These are phyloP conservation scores for Nephrocerus scutellatus DNA, from an alignment of 2,888 invertebrate species.

Conservation along the genomic window DNA sequence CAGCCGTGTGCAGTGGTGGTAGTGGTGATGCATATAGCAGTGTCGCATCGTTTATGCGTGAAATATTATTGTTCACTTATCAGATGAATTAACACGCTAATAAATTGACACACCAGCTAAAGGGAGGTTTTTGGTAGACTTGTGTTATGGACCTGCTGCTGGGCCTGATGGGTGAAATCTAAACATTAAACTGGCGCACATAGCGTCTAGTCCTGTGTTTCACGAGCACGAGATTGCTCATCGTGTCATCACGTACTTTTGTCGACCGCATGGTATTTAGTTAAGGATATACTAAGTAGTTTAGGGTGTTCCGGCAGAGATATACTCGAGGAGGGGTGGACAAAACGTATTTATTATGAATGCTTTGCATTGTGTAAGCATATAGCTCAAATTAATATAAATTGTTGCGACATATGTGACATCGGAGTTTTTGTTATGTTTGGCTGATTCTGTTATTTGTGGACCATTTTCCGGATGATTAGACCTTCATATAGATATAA, in stretches of 20 bases:
- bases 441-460: not conserved
- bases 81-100: conserved; percentile 40
- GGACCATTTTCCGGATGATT: too few relatives aligned
- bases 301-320: too few relatives aligned
- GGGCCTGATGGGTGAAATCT: not conserved
- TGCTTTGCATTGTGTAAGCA: not conserved
- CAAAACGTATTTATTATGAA: too few relatives aligned
- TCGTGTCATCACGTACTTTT: too few relatives aligned
- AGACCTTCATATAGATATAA: too few relatives aligned
- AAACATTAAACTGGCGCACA: conserved; percentile 5
- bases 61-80: conserved; percentile 43
- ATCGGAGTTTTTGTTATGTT: conserved; percentile 25
- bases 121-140: not conserved
- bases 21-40: conserved; percentile 21
- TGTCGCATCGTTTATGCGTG: conserved; percentile 24
- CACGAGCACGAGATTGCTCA: too few relatives aligned
- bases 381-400: conserved; percentile 27
- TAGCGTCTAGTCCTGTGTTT: too few relatives aligned
- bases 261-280: too few relatives aligned
- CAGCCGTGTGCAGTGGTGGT: too few relatives aligned
- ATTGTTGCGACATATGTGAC: conserved; percentile 36
- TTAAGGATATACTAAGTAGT: too few relatives aligned
- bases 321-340: too few relatives aligned
- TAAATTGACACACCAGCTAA: conserved; percentile 7
- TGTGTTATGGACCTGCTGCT: conserved; percentile 3